Evolutionary conservation across 1,140 invertebrate species (phyloP), one percentile per base, ranked within the genome.

Genomic region (Zaprionus ornatus): DNA sequence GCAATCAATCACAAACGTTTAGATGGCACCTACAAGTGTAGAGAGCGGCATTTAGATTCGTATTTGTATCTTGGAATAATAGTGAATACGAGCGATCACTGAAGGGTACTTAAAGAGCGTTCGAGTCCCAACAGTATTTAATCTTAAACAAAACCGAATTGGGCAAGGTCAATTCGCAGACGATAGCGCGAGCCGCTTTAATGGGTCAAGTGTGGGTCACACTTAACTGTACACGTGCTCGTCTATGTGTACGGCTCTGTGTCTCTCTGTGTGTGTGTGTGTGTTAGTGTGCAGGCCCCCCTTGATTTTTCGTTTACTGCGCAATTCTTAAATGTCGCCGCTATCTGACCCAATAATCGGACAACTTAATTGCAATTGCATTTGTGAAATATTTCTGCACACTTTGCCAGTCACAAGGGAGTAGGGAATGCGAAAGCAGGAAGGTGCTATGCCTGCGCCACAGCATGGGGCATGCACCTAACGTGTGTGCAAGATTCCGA

Each of bases 291-390:
- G 55, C 52, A 25, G 15, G 52, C 1, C 25, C 13, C 13, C 9
- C 13, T 15, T 27, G 13, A 50, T 57, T 37, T 74, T 62, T 45
- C 32, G 59, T 67, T 54, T 17, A 55, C 48, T 63, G 70, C 62
- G 40, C 57, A 75, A 79, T 79, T 71, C 54, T 67, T 71, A 52
- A 71, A 67, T 79, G 72, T 71, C 72, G 37, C 50, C 27, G 15
- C 63, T 68, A 80, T 80, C 76, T 79, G 62, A 71, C 65, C 76
- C 67, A 80, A 79, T 75, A 75, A 79, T 80, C 71, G 42, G 79
- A 79, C 79, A 80, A 71, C 66, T 80, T 79, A 79, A 80, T 80
- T 80, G 76, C 67, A 79, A 79, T 80, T 80, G 79, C 78, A 77
- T 78, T 78, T 57, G 61, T 61, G 62, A 72, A 71, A 76, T 76